These are phyloP conservation scores for Silurus asotus DNA, from an alignment of 2,113 vertebrate species.

Conservation along the genomic window DNA sequence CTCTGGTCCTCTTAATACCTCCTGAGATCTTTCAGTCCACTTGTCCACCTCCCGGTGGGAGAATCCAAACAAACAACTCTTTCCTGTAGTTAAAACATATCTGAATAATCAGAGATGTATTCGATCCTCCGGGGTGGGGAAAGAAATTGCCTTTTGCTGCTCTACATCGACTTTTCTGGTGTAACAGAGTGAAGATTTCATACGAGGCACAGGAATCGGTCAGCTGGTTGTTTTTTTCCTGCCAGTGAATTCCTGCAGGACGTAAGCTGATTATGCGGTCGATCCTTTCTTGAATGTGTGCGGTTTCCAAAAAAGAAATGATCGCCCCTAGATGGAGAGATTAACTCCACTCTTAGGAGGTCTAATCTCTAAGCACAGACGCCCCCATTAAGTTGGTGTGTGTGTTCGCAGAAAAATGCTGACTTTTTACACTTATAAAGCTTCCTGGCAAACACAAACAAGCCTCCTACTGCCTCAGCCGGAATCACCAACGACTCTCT, in stretches of 20 bases:
- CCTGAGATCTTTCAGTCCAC: conserved; percentile 20
- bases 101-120: background rate
- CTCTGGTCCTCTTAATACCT: background rate
- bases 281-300: conserved; percentile 65
- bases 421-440: conserved; percentile 40
- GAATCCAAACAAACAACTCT: background rate
- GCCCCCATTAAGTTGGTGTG: background rate
- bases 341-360: conserved; percentile 5
- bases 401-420: conserved; percentile 12
- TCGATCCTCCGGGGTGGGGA: background rate
- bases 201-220: conserved; percentile 20
- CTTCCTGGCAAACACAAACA: conserved; percentile 45
- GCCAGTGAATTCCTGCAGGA: conserved; percentile 65
- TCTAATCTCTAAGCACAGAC: conserved; percentile 16
- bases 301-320: conserved; percentile 39
- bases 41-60: background rate
- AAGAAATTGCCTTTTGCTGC: background rate
- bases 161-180: conserved; percentile 2
- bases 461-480: conserved; percentile 16
- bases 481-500: conserved; percentile 7
- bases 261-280: conserved; percentile 73
- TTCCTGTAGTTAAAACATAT: conserved; percentile 10
- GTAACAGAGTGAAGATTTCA: conserved; percentile 62
- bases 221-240: conserved; percentile 45
- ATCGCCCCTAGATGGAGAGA: conserved; percentile 18